Conservation (phyloP, 2,797 vertebrate species). For the Poeciliopsis gracilis region DNA sequence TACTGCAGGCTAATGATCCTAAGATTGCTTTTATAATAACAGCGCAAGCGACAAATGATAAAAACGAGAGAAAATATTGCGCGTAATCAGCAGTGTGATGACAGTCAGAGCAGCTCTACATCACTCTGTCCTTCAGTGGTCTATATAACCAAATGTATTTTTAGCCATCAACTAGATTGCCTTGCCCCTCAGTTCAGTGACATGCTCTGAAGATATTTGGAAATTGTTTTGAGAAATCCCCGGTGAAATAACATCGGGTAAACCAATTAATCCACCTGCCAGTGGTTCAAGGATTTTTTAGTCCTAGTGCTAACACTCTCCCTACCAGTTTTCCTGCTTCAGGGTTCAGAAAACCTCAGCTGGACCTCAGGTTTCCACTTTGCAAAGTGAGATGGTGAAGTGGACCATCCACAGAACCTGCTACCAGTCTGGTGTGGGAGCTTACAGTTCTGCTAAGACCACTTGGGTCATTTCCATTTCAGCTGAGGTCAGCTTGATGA, state of each 20-base stretch:
- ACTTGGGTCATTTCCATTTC: slow-evolving; percentile 56
- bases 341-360: slow-evolving; percentile 50
- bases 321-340: slow-evolving; percentile 54
- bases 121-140: slow-evolving; percentile 61
- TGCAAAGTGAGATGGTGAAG: slow-evolving; percentile 43
- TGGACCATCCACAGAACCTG: slow-evolving; percentile 38
- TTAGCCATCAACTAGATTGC: slow-evolving; percentile 79
- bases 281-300: slow-evolving; percentile 67
- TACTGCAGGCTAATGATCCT: slow-evolving; percentile 49
- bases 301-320: slow-evolving; percentile 60
- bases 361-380: slow-evolving; percentile 39
- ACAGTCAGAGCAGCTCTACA: slow-evolving; percentile 46
- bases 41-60: slow-evolving; percentile 41
- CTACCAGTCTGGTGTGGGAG: slow-evolving; percentile 25
- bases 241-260: slow-evolving; percentile 76
- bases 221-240: slow-evolving; percentile 79
- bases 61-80: slow-evolving; percentile 49
- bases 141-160: slow-evolving; percentile 76
- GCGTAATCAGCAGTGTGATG: slow-evolving; percentile 49
- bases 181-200: slow-evolving; percentile 69
- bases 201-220: slow-evolving; percentile 70
- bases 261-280: slow-evolving; percentile 81
- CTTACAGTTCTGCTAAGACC: slow-evolving; percentile 18
- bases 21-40: slow-evolving; percentile 54
- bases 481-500: slow-evolving; percentile 61